Evolutionary conservation across 2,113 vertebrate species (phyloP).

Genomic region (Phaethon lepturus): DNA sequence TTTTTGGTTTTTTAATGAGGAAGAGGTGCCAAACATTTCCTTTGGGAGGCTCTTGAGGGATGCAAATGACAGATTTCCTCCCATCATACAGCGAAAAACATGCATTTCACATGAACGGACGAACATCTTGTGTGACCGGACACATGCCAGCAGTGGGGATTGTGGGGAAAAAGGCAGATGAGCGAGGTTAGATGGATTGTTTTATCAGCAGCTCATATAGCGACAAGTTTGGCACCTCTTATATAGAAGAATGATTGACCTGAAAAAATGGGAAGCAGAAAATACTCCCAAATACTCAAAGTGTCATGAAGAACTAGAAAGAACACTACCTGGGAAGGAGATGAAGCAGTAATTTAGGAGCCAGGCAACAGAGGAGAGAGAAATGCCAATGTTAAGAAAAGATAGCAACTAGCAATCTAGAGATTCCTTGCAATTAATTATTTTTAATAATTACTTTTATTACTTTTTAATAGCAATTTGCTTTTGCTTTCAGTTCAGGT

Average conservation of each 20-base stretch:
- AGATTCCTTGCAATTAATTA: neutral
- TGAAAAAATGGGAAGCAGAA: neutral
- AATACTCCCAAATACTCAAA: neutral
- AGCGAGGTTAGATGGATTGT: neutral
- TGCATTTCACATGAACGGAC: accelerated
- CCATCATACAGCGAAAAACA: accelerated
- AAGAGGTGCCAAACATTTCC: neutral
- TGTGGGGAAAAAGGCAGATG: neutral
- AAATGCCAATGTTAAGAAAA: neutral
- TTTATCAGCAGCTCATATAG: neutral
- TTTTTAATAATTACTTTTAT: too few species aligned
- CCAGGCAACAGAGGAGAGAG: neutral
- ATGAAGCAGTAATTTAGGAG: neutral
- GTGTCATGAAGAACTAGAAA: neutral
- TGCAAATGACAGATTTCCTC: neutral
- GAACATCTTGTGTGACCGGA: neutral
- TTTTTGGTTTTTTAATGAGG: neutral
- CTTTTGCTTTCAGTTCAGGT: neutral
- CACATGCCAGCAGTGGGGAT: neutral
- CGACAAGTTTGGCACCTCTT: accelerated
- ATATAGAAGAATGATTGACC: neutral
- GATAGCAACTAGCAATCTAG: neutral
- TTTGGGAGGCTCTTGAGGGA: neutral
- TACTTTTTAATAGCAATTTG: neutral
- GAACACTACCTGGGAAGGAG: neutral